phyloP scores from a whole-genome alignment of 2,113 vertebrate genomes.

The Glaucidium brasilianum region DNA sequence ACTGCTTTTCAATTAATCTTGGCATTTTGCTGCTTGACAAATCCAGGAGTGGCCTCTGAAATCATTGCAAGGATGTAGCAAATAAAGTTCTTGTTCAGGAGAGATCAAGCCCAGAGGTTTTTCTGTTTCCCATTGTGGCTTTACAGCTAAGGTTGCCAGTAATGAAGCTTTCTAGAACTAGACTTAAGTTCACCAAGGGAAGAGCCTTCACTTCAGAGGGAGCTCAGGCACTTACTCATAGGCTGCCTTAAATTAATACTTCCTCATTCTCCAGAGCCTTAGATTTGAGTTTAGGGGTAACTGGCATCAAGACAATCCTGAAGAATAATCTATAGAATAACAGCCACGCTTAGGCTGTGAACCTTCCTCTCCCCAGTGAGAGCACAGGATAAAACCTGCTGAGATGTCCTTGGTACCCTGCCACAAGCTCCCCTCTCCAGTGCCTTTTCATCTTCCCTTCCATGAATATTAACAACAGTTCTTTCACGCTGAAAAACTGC shows the following conservation, averaged over 20 bases:
- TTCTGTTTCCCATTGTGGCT: background rate
- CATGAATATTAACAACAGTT: slow-evolving; percentile 11
- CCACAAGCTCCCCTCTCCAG: background rate
- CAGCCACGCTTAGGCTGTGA: background rate
- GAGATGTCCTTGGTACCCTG: slow-evolving; percentile 7
- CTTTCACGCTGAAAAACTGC: background rate
- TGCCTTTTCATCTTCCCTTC: slow-evolving; percentile 17
- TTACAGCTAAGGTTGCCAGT: background rate
- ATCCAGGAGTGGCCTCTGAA: background rate
- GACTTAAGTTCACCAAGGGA: background rate
- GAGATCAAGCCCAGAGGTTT: background rate
- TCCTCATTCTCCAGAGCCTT: background rate
- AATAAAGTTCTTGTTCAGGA: background rate
- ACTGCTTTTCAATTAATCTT: background rate
- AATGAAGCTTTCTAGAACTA: background rate
- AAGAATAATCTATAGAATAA: background rate
- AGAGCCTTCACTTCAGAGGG: background rate
- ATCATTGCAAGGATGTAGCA: background rate
- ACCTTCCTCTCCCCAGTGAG: background rate
- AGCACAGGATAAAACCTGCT: slow-evolving; percentile 40
- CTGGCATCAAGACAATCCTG: background rate
- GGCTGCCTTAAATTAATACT: background rate
- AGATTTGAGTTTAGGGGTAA: background rate
- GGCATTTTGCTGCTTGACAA: background rate
- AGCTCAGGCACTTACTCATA: background rate